Percentiles rank a stretch among this genome's conserved stretches.
Conservation (phyloP, 2,888 invertebrate species). For the Macrophya annulata region DNA sequence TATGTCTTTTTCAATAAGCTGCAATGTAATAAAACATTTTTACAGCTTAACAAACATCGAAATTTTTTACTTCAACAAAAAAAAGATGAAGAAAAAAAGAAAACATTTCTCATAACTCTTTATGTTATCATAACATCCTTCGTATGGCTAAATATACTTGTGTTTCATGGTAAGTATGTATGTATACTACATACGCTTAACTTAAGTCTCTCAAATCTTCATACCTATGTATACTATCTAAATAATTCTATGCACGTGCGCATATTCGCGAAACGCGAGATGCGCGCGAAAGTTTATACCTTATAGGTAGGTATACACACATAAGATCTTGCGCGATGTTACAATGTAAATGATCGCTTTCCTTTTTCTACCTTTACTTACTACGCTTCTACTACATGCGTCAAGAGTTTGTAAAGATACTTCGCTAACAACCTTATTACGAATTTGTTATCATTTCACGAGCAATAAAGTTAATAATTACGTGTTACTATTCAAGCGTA, state of each 20-base stretch:
- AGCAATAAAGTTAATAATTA: conserved; percentile 7
- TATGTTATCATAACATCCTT: background rate
- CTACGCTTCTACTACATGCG: background rate
- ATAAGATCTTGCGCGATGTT: conserved; percentile 15
- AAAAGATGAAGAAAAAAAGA: background rate
- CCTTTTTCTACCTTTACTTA: conserved; percentile 1
- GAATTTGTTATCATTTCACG: conserved; percentile 9
- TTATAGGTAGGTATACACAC: background rate
- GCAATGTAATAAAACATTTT: conserved; percentile 69
- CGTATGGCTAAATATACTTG: too few relatives aligned
- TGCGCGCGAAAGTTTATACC: background rate
- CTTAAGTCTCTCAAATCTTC: background rate
- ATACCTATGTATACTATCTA: background rate
- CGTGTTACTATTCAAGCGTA: conserved; percentile 6
- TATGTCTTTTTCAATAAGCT: conserved; percentile 65
- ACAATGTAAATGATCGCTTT: conserved; percentile 8
- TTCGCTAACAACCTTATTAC: conserved; percentile 13
- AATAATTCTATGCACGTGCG: conserved; percentile 19
- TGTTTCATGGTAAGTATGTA: background rate
- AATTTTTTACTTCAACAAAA: background rate
- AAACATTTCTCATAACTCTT: background rate
- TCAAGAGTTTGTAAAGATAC: background rate
- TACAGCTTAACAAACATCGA: conserved; percentile 60
- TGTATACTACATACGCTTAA: background rate
- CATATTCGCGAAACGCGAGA: conserved; percentile 7